phyloP scores from a whole-genome alignment of 1,140 invertebrate species.

The Neodiprion fabricii region DNA sequence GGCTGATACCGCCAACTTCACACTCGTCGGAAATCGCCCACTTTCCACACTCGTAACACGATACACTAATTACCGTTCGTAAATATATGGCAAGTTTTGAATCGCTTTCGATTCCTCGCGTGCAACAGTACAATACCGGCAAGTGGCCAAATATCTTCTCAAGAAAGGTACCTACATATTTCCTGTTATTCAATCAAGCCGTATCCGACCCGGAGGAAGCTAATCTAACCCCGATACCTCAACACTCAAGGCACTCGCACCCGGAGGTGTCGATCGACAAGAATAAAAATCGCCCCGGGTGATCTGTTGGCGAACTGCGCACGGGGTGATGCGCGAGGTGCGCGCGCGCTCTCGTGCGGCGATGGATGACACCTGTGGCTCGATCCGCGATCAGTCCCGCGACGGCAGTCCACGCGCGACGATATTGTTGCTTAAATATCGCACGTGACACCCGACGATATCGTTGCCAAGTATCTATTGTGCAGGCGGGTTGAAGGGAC shows the following conservation, averaged over 20 bases:
- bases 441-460: background rate
- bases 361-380: constrained; percentile 59
- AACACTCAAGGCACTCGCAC: background rate
- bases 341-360: constrained; percentile 21
- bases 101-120: too few relatives aligned
- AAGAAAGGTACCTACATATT: background rate
- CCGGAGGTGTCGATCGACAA: background rate
- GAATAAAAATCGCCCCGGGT: background rate
- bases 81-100: too few relatives aligned
- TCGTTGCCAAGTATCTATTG: background rate
- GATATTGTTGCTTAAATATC: background rate
- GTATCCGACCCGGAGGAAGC: background rate
- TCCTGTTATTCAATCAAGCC: background rate
- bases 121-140: too few relatives aligned
- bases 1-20: too few relatives aligned
- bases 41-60: too few relatives aligned
- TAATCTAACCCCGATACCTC: background rate
- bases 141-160: background rate
- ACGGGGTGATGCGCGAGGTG: constrained; percentile 6
- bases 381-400: constrained; percentile 52
- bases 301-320: constrained; percentile 9
- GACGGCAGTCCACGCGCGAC: constrained; percentile 53
- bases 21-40: too few relatives aligned
- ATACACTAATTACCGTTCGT: too few relatives aligned
- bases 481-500: too few relatives aligned